Conservation (phyloP, 2,797 vertebrate genomes). For the Sebastes minor region DNA sequence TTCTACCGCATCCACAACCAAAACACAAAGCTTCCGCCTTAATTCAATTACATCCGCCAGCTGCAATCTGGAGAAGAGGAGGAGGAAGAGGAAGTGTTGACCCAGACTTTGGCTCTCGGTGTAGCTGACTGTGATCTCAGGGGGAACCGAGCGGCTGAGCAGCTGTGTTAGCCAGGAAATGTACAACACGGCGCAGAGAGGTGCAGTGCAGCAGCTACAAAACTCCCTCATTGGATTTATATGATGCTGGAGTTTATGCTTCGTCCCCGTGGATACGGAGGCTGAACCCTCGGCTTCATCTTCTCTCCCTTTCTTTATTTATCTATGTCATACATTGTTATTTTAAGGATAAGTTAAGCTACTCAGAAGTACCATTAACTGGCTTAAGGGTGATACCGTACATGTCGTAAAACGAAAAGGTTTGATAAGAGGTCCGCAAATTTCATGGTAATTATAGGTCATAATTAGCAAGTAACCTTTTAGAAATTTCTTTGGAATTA, state of each 20-base stretch:
- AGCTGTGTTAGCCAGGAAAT: constrained; percentile 55
- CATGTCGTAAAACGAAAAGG: too few relatives aligned
- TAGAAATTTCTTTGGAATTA: too few relatives aligned
- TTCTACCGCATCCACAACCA: not conserved
- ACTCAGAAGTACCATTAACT: not conserved
- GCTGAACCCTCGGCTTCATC: not conserved
- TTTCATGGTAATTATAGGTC: too few relatives aligned
- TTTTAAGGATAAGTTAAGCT: not conserved
- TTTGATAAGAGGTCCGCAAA: too few relatives aligned
- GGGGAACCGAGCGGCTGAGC: constrained; percentile 29
- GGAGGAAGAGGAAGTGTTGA: constrained; percentile 45
- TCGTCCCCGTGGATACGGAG: not conserved
- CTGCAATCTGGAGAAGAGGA: constrained; percentile 48
- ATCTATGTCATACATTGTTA: not conserved
- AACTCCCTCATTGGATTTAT: not conserved
- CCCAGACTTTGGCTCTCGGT: constrained; percentile 48
- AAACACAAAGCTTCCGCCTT: constrained; percentile 37
- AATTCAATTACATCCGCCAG: constrained; percentile 62
- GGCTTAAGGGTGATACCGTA: not conserved
- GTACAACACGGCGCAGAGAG: constrained; percentile 6
- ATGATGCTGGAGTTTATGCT: not conserved
- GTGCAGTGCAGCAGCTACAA: constrained; percentile 9
- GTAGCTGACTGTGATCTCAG: constrained; percentile 46
- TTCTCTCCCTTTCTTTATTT: not conserved
- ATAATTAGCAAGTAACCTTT: too few relatives aligned